Evolutionary conservation across 2,113 vertebrate genomes (phyloP).

Genomic region (Numida meleagris): DNA sequence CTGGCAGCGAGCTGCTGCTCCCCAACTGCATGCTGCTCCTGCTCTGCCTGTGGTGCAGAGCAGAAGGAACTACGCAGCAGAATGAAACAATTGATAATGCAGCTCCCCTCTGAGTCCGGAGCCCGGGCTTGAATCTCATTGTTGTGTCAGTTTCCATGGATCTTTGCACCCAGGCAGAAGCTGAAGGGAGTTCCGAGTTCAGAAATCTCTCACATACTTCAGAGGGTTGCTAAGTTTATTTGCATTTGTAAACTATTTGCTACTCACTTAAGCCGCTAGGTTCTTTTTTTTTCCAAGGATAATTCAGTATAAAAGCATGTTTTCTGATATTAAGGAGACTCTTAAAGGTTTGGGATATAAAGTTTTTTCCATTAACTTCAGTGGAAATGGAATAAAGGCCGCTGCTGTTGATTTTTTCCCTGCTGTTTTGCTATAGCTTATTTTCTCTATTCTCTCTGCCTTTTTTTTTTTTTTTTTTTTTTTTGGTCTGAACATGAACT

Average conservation of each 20-base stretch:
- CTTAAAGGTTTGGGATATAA: neutral
- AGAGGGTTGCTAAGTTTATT: slow-evolving; percentile 16
- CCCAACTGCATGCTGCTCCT: slow-evolving; percentile 6
- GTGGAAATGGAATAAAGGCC: neutral
- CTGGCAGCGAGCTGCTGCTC: slow-evolving; percentile 21
- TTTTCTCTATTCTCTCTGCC: neutral
- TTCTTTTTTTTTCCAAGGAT: neutral
- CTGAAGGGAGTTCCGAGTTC: neutral
- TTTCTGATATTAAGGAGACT: neutral
- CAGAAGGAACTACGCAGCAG: neutral
- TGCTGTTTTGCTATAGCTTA: neutral
- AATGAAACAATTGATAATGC: slow-evolving; percentile 20
- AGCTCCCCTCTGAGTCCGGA: neutral
- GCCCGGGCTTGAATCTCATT: neutral
- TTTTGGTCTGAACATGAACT: slow-evolving; percentile 4
- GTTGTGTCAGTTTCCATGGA: neutral
- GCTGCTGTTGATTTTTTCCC: neutral
- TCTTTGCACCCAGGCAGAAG: neutral
- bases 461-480: neutral
- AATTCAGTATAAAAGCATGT: neutral
- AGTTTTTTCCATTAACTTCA: neutral
- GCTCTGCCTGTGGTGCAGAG: neutral
- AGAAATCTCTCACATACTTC: neutral
- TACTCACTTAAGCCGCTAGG: neutral
- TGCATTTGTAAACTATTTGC: slow-evolving; percentile 16